Base-by-base conservation (phyloP, 2,797 vertebrate species). In the Notoglanidium macrostoma region DNA sequence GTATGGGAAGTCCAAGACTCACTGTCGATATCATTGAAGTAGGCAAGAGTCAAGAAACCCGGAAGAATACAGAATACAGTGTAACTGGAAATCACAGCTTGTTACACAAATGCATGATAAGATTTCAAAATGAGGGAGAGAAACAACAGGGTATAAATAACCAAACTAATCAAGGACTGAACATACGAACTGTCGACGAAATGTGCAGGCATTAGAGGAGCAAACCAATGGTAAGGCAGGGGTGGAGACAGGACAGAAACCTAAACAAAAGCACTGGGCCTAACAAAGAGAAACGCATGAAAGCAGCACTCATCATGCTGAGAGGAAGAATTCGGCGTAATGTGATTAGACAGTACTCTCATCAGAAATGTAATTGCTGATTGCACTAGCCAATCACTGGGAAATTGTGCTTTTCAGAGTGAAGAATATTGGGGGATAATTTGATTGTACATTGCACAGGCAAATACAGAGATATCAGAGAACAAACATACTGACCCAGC, bases 261-360 rank as follows among this genome's bases (percentile, higher is more conserved):
- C 63, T 72, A 84, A 84, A 73, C 65, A 84, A 84, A 84, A 57
- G 23, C 54, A 84, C 51, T 54, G 35, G 65, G 63, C 11, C 51
- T 51, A 51, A 49, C 59, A 51, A 68, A 83, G 9, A 35, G n/a
- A 83, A 54, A 29, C 81, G 54, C 61, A 49, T 67, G 61, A 80
- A 80, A 67, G n/a, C 61, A 29, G 2, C 2, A 2, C 26, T 83
- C 40, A 29, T 29, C 51, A 55, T 5, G 44, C 44, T 54, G 32
- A 57, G n/a, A 67, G n/a, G 19, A 44, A 8, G 81, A 54, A 23
- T 14, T 54, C 4, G 54, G n/a, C 0, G 2, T 32, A 51, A 51
- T 51, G 57, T 44, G n/a, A 21, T 35, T 35, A 35, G 19, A 54
- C 63, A 70, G 49, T 35, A 54, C 63, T 4, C 6, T 83, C 5